Evolutionary conservation across 2,888 invertebrate species (phyloP).

Genomic region (Epistrophella euchroma): DNA sequence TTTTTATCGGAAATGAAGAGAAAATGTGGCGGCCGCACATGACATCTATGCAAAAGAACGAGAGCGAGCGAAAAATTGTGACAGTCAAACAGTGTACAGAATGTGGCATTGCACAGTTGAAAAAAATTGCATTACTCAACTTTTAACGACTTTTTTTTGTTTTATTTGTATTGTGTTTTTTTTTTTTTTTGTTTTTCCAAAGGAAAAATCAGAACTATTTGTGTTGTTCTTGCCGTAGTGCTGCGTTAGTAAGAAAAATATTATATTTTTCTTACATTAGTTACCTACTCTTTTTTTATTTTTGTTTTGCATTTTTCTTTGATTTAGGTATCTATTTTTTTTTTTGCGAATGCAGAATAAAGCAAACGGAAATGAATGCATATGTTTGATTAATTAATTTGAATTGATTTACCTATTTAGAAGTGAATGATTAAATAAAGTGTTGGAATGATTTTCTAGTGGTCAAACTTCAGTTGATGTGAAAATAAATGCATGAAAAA

Average conservation of each 20-base stretch:
- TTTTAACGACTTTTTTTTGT: conserved; percentile 42
- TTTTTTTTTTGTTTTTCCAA: conserved; percentile 20
- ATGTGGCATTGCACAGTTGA: conserved; percentile 40
- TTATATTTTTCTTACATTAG: conserved; percentile 16
- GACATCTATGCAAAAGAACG: conserved; percentile 60
- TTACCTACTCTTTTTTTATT: conserved; percentile 6
- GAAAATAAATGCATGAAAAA: not conserved
- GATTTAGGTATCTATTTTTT: conserved; percentile 28
- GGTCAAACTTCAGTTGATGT: conserved; percentile 16
- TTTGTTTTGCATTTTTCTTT: conserved; percentile 18
- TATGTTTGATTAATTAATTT: conserved; percentile 71
- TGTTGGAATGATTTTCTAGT: conserved; percentile 10
- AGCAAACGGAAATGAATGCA: conserved; percentile 67
- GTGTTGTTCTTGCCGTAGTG: conserved; percentile 25
- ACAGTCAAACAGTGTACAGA: conserved; percentile 30
- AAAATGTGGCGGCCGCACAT: conserved; percentile 44
- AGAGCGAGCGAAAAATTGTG: conserved; percentile 56
- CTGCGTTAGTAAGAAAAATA: conserved; percentile 23
- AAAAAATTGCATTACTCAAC: conserved; percentile 66
- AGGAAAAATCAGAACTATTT: conserved; percentile 40
- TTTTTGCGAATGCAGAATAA: conserved; percentile 57
- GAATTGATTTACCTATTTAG: conserved; percentile 66
- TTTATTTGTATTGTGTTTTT: conserved; percentile 30
- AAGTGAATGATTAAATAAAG: conserved; percentile 49
- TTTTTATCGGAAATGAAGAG: conserved; percentile 61